Evolutionary conservation across 2,888 invertebrate genomes (phyloP).

Genomic region (Leptopilina myrica): DNA sequence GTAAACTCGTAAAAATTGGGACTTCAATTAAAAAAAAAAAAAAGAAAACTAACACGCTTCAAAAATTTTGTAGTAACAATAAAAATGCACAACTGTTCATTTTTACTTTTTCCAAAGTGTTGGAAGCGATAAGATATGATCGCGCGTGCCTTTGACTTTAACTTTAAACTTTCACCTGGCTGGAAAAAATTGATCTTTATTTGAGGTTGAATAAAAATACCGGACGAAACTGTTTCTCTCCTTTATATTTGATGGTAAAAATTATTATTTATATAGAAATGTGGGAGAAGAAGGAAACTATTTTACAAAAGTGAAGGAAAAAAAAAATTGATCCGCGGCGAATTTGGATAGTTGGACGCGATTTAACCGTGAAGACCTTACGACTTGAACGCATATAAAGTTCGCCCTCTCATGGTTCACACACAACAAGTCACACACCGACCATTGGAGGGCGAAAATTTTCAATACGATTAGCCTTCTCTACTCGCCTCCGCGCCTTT

Average conservation of each 20-base stretch:
- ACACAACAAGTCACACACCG: constrained; percentile 27
- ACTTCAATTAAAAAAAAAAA: too few relatives aligned
- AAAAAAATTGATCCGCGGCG: constrained; percentile 29
- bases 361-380: constrained; percentile 40
- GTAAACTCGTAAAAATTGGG: too few relatives aligned
- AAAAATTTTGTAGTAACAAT: too few relatives aligned
- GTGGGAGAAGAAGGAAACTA: neutral
- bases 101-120: too few relatives aligned
- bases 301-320: constrained; percentile 21
- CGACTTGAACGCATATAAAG: neutral
- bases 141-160: too few relatives aligned
- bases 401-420: constrained; percentile 26
- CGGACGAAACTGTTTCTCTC: neutral
- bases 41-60: too few relatives aligned
- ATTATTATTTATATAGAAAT: neutral
- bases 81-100: too few relatives aligned
- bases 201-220: too few relatives aligned
- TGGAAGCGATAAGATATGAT: too few relatives aligned
- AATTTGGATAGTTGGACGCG: constrained; percentile 21
- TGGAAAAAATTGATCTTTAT: too few relatives aligned
- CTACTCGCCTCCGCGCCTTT: constrained; percentile 36
- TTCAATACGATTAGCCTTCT: constrained; percentile 39
- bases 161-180: too few relatives aligned
- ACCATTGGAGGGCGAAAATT: constrained; percentile 32
- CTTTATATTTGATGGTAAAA: neutral